Evolutionary conservation across 2,797 vertebrate genomes (phyloP).

Genomic region (Trematomus bernacchii): DNA sequence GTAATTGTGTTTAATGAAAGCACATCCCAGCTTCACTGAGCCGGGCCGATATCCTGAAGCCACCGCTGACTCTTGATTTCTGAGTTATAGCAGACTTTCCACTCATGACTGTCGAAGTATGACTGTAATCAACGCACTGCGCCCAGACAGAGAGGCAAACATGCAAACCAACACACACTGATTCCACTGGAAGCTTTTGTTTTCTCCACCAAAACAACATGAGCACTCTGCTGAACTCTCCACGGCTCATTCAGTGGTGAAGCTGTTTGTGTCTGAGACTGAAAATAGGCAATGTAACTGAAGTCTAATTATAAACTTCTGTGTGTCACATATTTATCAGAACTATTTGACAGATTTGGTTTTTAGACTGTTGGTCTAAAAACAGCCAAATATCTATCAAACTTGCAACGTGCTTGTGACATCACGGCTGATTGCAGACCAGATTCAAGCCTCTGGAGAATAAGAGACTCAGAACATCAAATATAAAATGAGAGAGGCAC

Average conservation of each 20-base stretch:
- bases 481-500: conserved; percentile 38
- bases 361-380: conserved; percentile 80
- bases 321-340: conserved; percentile 67
- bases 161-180: conserved; percentile 24
- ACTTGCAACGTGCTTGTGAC: conserved; percentile 43
- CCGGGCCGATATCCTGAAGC: conserved; percentile 53
- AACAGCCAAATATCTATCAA: conserved; percentile 76
- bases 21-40: conserved; percentile 61
- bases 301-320: conserved; percentile 74
- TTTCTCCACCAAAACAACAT: conserved; percentile 60
- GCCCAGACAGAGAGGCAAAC: conserved; percentile 21
- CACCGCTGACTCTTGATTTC: conserved; percentile 68
- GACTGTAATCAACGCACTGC: conserved; percentile 43
- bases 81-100: conserved; percentile 66
- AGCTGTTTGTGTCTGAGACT: conserved; percentile 52
- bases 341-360: conserved; percentile 71
- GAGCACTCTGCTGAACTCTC: conserved; percentile 48
- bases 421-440: conserved; percentile 25
- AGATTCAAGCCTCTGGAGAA: conserved; percentile 54
- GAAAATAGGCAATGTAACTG: conserved; percentile 72
- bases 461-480: conserved; percentile 27
- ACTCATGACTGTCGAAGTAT: conserved; percentile 45
- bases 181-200: conserved; percentile 31
- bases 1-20: conserved; percentile 74
- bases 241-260: conserved; percentile 49